Base-by-base conservation (phyloP, 2,888 invertebrate species). In the Electrophaes corylata region DNA sequence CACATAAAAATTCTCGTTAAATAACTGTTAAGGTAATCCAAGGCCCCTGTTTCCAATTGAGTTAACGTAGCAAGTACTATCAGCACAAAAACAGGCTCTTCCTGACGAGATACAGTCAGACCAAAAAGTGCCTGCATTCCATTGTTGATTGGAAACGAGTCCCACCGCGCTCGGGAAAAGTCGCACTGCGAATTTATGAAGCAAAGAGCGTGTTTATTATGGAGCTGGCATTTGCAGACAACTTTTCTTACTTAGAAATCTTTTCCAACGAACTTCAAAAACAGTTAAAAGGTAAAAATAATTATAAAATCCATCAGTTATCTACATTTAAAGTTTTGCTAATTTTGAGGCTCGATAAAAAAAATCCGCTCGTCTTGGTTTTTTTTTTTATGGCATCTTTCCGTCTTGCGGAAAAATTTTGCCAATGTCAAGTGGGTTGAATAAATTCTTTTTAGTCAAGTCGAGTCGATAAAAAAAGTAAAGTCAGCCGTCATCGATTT, bases 141-240 rank as follows among this genome's bases (percentile, higher is more conserved):
- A 83, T 88, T 89, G 87, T 87, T 83, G 88, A 91, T 88, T 88
- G 86, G 84, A 84, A 84, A 81, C 86, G 78, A 86, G 85, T 84
- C 82, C 83, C 79, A 79, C 81, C 78, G 74, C 78, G 77, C 77
- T 79, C 81, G 83, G 84, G 83, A 85, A 85, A 86, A 86, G 82
- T 86, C 81, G 78, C 83, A 76, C 76, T 76, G 71, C 75, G 65
- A 64, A 72, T 61, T 65, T 71, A 71, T 70, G 71, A 72, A 80
- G 73, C 66, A 51, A 67, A 57, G 64, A 74, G 71, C 64, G 58
- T 49, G 40, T 53, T 46, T 45, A 37, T 35, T 55, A 60, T 79
- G 84, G 86, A 86, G 71, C 60, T 56, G 87, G 82, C 65, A 83
- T 77, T 50, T 62, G n/a, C 23, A 2, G 19, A 16, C 20, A 44